These are phyloP conservation scores for Gryllus bimaculatus DNA, from an alignment of 1,140 invertebrate species.

Conservation along the genomic window DNA sequence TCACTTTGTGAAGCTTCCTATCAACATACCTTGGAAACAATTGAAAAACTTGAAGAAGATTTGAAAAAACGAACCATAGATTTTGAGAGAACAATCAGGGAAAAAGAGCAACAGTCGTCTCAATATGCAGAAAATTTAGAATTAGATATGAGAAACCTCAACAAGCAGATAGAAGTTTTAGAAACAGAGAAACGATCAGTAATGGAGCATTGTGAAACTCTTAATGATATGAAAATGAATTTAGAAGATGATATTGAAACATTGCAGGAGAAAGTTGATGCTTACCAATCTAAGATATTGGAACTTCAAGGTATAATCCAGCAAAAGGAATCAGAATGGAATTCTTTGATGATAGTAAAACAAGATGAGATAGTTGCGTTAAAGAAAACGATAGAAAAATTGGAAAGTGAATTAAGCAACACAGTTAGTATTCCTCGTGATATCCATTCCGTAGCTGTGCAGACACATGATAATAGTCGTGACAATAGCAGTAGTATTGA, in stretches of 20 bases:
- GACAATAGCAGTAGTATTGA: no score
- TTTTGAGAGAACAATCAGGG: constrained; percentile 8
- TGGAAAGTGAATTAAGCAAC: not conserved
- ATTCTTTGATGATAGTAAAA: not conserved
- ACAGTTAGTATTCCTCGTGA: no score
- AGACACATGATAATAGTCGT: no score
- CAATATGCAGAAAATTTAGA: constrained; percentile 15
- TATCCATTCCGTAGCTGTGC: no score
- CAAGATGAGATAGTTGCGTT: not conserved
- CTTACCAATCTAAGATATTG: not conserved
- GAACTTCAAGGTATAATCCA: not conserved
- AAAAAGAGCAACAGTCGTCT: not conserved
- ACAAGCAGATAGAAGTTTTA: constrained; percentile 24
- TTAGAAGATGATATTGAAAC: constrained; percentile 32
- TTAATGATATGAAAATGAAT: not conserved
- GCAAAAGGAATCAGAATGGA: not conserved
- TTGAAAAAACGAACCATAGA: constrained; percentile 5
- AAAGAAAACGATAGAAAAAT: not conserved
- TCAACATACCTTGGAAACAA: not conserved
- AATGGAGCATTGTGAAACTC: constrained; percentile 9
- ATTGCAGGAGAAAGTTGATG: not conserved
- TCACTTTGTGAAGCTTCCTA: constrained; percentile 14
- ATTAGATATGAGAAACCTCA: constrained; percentile 25
- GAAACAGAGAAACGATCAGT: constrained; percentile 17
- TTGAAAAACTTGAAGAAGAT: constrained; percentile 7